Conservation (phyloP, 1,140 invertebrate species). For the Zophobas atratus region DNA sequence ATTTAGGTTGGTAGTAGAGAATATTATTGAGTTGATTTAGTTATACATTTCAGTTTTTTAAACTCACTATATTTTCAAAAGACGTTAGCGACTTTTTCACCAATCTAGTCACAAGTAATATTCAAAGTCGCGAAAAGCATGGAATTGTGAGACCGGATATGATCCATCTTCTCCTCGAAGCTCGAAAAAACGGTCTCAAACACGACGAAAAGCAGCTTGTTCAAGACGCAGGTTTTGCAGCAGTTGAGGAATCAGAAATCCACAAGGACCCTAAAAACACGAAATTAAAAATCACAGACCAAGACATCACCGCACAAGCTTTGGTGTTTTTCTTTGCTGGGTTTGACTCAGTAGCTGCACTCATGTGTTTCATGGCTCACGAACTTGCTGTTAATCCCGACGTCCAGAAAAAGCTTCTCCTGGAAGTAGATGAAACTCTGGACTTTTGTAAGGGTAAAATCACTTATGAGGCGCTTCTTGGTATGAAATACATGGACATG, state of each 20-base stretch:
- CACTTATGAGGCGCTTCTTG: no score
- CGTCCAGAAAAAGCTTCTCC: neutral
- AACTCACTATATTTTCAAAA: no score
- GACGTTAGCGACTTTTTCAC: no score
- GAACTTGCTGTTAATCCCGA: neutral
- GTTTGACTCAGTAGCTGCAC: neutral
- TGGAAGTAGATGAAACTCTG: constrained; percentile 4
- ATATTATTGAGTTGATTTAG: no score
- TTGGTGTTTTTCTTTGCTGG: neutral
- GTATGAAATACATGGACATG: no score
- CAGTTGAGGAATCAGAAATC: neutral
- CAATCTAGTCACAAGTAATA: no score
- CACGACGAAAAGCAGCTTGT: neutral
- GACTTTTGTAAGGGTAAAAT: neutral
- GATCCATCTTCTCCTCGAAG: no score
- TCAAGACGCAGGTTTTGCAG: neutral
- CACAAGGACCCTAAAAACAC: neutral
- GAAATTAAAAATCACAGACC: neutral
- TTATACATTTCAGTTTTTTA: no score
- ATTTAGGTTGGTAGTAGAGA: no score
- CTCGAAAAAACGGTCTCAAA: neutral
- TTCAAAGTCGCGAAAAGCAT: no score
- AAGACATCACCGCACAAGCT: neutral
- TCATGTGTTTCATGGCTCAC: neutral
- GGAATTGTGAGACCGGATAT: no score